Conservation (phyloP, 2,888 invertebrate species). For the Pseudococcus jackbeardsleyi region DNA sequence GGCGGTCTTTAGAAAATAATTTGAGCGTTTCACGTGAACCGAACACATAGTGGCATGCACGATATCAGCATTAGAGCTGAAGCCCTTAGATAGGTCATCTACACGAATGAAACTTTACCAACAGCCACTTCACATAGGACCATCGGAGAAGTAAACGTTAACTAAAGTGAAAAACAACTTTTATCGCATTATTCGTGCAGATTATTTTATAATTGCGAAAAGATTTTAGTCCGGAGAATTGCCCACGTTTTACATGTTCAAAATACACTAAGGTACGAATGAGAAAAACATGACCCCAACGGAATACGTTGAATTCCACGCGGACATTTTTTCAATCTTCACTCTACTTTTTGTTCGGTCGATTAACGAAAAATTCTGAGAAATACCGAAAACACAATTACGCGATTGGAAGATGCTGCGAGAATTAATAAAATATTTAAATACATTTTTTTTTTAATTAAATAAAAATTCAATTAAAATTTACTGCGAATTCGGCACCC, state of each 20-base stretch:
- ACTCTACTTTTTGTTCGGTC: not conserved
- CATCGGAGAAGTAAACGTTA: not conserved
- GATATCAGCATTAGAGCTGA: not conserved
- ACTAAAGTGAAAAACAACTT: slow-evolving; percentile 11
- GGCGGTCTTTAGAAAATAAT: slow-evolving; percentile 33
- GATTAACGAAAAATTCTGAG: not conserved
- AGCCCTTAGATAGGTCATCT: slow-evolving; percentile 30
- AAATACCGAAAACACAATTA: slow-evolving; percentile 6
- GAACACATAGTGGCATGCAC: not conserved
- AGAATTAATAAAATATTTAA: slow-evolving; percentile 19
- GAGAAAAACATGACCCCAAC: not conserved
- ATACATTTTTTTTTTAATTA: not conserved
- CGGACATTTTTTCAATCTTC: not conserved
- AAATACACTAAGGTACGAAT: not conserved
- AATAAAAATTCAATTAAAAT: slow-evolving; percentile 1
- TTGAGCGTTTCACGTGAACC: not conserved
- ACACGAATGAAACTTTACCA: not conserved
- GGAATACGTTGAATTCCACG: not conserved
- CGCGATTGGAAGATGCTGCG: not conserved
- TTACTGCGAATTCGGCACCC: not conserved
- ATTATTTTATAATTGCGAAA: slow-evolving; percentile 19
- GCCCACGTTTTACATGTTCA: too few species aligned
- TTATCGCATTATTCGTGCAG: slow-evolving; percentile 30
- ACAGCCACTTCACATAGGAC: not conserved
- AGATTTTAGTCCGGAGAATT: not conserved